These are phyloP conservation scores for Boloria euphrosyne DNA, from an alignment of 2,888 invertebrate species.

Conservation along the genomic window DNA sequence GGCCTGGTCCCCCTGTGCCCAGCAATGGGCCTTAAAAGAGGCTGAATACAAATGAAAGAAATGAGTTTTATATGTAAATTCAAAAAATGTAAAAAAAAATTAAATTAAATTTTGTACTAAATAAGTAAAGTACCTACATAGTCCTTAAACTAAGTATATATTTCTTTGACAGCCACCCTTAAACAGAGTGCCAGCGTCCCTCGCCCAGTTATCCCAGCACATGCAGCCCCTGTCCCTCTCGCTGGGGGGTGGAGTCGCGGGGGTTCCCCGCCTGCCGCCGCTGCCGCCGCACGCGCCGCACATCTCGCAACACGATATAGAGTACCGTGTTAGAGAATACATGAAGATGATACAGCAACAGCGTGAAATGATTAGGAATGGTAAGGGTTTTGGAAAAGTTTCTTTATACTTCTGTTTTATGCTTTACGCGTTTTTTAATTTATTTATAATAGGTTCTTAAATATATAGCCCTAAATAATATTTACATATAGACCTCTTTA, in stretches of 20 bases:
- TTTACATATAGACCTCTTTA: too few species aligned
- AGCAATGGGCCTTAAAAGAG: too few species aligned
- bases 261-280: conserved; percentile 83
- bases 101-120: too few species aligned
- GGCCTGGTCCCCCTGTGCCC: too few species aligned
- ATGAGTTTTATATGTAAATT: too few species aligned
- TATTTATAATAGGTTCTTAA: too few species aligned
- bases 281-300: conserved; percentile 80
- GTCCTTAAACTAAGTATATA: background rate
- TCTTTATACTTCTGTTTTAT: too few species aligned
- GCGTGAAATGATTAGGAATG: conserved; percentile 69
- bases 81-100: too few species aligned
- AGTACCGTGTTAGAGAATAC: conserved; percentile 90
- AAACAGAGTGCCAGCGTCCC: conserved; percentile 82
- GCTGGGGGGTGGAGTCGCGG: conserved; percentile 78
- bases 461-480: too few species aligned
- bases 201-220: conserved; percentile 81
- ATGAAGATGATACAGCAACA: conserved; percentile 86
- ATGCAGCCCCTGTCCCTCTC: conserved; percentile 90
- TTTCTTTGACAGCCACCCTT: conserved; percentile 65
- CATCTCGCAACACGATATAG: conserved; percentile 86
- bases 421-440: too few species aligned
- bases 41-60: too few species aligned
- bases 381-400: conserved; percentile 45
- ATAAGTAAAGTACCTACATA: background rate